These are phyloP conservation scores for Morus bassanus DNA, from an alignment of 2,797 vertebrate species.

Conservation along the genomic window DNA sequence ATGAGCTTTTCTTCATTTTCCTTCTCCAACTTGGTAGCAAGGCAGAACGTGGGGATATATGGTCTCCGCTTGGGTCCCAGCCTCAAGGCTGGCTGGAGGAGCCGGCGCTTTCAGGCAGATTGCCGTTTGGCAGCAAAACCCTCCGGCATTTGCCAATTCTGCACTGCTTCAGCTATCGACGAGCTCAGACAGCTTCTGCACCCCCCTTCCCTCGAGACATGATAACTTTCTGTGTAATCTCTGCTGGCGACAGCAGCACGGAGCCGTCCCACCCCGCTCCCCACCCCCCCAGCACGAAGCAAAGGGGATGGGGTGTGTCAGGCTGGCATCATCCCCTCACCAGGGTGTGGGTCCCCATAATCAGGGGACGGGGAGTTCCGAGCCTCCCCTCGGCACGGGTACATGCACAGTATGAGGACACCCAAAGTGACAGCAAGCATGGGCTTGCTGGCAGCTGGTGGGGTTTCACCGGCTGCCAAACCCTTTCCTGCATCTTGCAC, in stretches of 20 bases:
- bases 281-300: rapidly evolving
- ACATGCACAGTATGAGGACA: neutral
- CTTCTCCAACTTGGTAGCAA: constrained; percentile 38
- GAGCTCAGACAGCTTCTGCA: constrained; percentile 5
- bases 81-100: neutral
- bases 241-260: neutral
- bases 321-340: neutral
- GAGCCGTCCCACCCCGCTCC: neutral
- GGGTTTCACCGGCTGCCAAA: rapidly evolving
- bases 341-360: rapidly evolving
- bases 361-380: rapidly evolving
- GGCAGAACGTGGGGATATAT: neutral
- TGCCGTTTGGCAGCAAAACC: constrained; percentile 3
- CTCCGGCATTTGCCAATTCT: neutral
- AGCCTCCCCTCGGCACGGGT: rapidly evolving
- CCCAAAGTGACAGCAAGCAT: neutral
- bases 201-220: neutral
- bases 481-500: neutral
- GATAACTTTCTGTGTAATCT: neutral
- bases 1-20: neutral
- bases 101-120: neutral
- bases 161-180: neutral
- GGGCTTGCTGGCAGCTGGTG: neutral
- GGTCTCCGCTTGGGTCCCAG: neutral
- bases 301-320: neutral